Evolutionary conservation across 2,888 invertebrate genomes (phyloP).

Genomic region (Nomada ruficornis): DNA sequence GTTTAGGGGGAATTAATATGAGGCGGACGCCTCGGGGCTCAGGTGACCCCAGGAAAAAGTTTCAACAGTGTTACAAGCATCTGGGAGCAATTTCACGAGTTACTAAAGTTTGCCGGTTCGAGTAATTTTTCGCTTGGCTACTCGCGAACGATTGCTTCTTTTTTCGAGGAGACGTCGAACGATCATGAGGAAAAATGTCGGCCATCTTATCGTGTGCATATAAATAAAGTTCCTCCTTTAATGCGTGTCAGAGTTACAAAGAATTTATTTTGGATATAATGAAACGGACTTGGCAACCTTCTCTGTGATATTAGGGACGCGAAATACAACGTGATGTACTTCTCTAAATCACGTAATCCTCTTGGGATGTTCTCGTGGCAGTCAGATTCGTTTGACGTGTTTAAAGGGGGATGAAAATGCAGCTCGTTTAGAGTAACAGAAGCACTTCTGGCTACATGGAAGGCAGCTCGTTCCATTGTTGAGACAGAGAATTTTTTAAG

Average conservation of each 20-base stretch:
- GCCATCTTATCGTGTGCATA: neutral
- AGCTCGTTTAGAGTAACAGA: constrained; percentile 65
- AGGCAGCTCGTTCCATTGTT: neutral
- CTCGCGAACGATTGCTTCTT: constrained; percentile 48
- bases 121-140: constrained; percentile 75
- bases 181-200: neutral
- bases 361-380: constrained; percentile 68
- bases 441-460: constrained; percentile 49
- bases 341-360: constrained; percentile 73
- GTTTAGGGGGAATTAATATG: constrained; percentile 34
- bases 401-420: constrained; percentile 62
- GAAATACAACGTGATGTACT: neutral
- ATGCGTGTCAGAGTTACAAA: neutral
- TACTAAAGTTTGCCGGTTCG: constrained; percentile 63
- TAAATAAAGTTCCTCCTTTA: neutral
- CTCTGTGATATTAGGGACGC: neutral
- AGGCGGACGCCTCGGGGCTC: constrained; percentile 59
- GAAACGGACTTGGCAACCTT: neutral
- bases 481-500: constrained; percentile 5
- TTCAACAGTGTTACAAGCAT: constrained; percentile 46
- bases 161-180: constrained; percentile 11
- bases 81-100: constrained; percentile 74
- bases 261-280: neutral
- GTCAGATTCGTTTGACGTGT: constrained; percentile 53
- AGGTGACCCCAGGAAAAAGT: constrained; percentile 68